A percentile compares a stretch with the other conserved stretches of the same genome.
Evolutionary conservation across 1,140 invertebrate genomes (phyloP).

Genomic region (Orius insidiosus): DNA sequence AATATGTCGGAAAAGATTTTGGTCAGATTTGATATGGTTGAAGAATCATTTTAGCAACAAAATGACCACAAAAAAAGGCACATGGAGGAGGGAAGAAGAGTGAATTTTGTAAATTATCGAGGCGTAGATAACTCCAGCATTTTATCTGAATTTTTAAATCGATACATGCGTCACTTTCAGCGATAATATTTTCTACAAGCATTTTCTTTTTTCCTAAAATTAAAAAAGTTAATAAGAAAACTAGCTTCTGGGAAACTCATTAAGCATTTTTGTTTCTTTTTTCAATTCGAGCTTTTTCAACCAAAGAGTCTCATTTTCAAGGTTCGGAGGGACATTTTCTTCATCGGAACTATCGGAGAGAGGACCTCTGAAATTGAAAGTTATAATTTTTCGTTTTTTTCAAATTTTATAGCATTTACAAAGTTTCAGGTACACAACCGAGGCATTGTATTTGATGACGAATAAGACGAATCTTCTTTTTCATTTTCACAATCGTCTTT

Average conservation of each 20-base stretch:
- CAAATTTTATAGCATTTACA: constrained; percentile 7
- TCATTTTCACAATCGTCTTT: constrained; percentile 30
- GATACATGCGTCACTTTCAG: constrained; percentile 32
- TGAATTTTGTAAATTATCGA: too few species aligned
- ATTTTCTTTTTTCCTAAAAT: constrained; percentile 28
- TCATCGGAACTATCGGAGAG: constrained; percentile 16
- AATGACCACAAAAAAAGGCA: too few species aligned
- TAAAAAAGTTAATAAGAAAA: constrained; percentile 11
- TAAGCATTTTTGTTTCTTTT: constrained; percentile 18
- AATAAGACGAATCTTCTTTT: constrained; percentile 27
- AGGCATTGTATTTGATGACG: constrained; percentile 17
- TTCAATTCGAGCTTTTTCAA: constrained; percentile 14
- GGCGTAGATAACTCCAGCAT: constrained; percentile 15
- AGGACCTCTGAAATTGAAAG: constrained; percentile 9
- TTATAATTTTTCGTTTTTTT: neutral
- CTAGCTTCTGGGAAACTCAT: constrained; percentile 12
- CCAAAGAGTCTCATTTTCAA: constrained; percentile 14
- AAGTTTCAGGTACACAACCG: constrained; percentile 21
- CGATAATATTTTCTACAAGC: constrained; percentile 29
- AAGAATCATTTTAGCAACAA: too few species aligned
- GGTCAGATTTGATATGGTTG: too few species aligned
- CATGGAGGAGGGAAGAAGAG: too few species aligned
- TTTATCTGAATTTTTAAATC: constrained; percentile 31
- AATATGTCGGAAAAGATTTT: too few species aligned
- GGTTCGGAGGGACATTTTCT: constrained; percentile 12